Evolutionary conservation across 2,113 vertebrate species (phyloP).

Genomic region (Centropus bengalensis): DNA sequence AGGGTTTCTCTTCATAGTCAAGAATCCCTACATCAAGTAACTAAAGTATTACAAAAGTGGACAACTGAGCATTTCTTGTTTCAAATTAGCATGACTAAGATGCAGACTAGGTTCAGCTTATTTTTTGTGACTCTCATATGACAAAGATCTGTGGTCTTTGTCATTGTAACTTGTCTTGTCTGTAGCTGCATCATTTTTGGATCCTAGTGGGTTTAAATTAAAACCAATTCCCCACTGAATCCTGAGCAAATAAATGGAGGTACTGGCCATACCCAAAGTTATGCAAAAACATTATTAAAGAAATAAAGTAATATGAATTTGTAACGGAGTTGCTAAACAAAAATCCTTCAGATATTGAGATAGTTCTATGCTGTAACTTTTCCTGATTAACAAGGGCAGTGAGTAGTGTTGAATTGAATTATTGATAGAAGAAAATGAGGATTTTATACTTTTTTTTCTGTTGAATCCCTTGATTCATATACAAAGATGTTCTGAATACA

Average conservation of each 20-base stretch:
- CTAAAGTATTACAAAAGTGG: neutral
- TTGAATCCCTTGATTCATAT: neutral
- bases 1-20: neutral
- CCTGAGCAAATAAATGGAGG: neutral
- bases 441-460: neutral
- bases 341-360: neutral
- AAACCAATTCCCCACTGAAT: neutral
- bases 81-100: neutral
- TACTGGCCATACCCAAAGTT: neutral
- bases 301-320: neutral
- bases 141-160: neutral
- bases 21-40: neutral
- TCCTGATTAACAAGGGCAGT: neutral
- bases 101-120: neutral
- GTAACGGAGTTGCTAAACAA: neutral
- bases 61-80: neutral
- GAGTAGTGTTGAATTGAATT: neutral
- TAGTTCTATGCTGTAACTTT: neutral
- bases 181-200: neutral
- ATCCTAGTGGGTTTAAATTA: neutral
- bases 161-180: neutral
- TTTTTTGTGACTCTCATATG: neutral
- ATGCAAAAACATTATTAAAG: neutral
- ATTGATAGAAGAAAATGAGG: neutral
- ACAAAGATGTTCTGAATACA: neutral